Percentiles rank a stretch among this genome's conserved stretches.
phyloP scores from a whole-genome alignment of 2,797 vertebrate species.

The Benthosema pterotum region DNA sequence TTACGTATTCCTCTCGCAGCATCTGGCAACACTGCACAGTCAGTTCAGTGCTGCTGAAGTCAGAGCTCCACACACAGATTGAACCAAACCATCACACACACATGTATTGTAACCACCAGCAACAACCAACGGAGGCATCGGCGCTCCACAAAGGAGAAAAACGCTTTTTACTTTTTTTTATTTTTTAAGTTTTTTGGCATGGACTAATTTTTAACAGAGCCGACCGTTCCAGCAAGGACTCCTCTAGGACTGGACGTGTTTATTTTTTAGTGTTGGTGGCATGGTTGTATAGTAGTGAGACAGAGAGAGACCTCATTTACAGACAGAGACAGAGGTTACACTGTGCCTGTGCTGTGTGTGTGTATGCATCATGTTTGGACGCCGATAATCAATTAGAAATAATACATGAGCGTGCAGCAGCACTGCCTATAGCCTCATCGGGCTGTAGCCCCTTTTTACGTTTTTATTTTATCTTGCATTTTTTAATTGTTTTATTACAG shows the following conservation, averaged over 20 bases:
- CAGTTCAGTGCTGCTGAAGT: slow-evolving; percentile 35
- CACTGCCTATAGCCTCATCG: slow-evolving; percentile 61
- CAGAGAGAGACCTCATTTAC: slow-evolving; percentile 41
- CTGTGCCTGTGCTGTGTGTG: slow-evolving; percentile 11
- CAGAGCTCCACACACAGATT: slow-evolving; percentile 29
- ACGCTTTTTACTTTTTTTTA: slow-evolving; percentile 49
- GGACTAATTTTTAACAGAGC: slow-evolving; percentile 45
- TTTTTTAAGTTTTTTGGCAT: slow-evolving; percentile 39
- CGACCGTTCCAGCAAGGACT: slow-evolving; percentile 27
- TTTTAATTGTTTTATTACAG: slow-evolving; percentile 10
- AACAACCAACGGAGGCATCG: slow-evolving; percentile 49
- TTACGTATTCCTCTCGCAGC: too few relatives aligned
- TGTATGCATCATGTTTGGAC: slow-evolving; percentile 72
- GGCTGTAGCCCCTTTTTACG: slow-evolving; percentile 56
- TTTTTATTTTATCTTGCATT: too few relatives aligned
- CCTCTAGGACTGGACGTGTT: slow-evolving; percentile 26
- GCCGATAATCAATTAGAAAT: slow-evolving; percentile 67
- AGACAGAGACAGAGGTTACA: slow-evolving; percentile 46
- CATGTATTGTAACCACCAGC: slow-evolving; percentile 60
- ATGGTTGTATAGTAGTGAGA: slow-evolving; percentile 62
- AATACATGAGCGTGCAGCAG: slow-evolving; percentile 69
- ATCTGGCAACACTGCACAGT: too few relatives aligned
- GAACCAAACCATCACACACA: slow-evolving; percentile 61
- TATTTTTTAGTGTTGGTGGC: neutral
- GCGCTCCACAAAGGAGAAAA: slow-evolving; percentile 37